Base-by-base conservation (phyloP, 1,140 invertebrate genomes). In the Papilio polyxenes region DNA sequence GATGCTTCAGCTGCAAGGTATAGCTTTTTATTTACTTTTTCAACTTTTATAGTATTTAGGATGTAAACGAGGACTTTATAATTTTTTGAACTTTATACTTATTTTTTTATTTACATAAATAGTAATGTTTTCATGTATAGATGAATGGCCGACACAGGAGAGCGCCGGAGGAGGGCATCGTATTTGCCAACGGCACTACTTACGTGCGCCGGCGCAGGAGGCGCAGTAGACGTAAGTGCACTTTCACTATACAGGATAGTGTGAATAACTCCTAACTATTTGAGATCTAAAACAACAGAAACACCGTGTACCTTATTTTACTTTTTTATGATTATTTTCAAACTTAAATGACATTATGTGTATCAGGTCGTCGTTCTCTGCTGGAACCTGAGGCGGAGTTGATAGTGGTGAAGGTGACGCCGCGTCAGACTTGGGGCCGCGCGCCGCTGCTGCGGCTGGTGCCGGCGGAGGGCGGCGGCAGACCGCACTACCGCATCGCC, bases 1-100 rank as follows among this genome's bases (percentile, higher is more conserved):
- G 98, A 6, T 98, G 98, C 93, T 98, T 98, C 94, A 97, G 97
- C 20, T 98, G 98, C 95, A 97, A 98, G 95, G 97, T 98, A 59
- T 17, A 20, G 23, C 5, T 15, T 4, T 13, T 13, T 15, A 0
- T 44, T 17, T 59, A 17, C 51, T 13, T 53, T 53, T 53, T 6
- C 40, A 44, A 44, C 40, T 44, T 44, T 44, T 44, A 44, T 44
- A 44, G 40, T 44, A 44, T 3, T 7, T 3, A 44, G 40, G 3
- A 44, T 44, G 40, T 6, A 7, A 56, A 56, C 13, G 53, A 56
- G 53, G 13, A 56, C 40, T 44, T 44, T 31, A 31, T 31, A 1
- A 31, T 31, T 31, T 44, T 44, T 44, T 44, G 40, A 44, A 44
- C 40, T 44, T 44, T 44, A 44, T 44, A 51, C 10, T 11, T 51